Evolutionary conservation across 2,797 vertebrate species (phyloP), one percentile per base, ranked within the genome.

Genomic region (Phalloptychus januarius): DNA sequence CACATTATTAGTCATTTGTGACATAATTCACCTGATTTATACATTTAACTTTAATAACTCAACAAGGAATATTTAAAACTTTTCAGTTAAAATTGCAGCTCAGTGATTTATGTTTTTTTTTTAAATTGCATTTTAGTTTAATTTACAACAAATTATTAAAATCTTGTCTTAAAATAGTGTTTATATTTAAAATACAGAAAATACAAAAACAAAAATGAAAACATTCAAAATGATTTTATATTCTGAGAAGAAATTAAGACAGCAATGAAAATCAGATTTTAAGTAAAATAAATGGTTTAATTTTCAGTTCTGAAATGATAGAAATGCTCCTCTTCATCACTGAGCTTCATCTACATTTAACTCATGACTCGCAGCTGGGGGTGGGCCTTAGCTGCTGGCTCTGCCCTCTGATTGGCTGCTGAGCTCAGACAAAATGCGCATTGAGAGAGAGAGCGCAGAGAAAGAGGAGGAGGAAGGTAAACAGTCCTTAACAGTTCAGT

Each of bases 361-460:
- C 77, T 79, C 79, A 70, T 93, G 92, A 95, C 65, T 91, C 93
- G 92, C 94, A 90, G 88, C 86, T 74, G 87, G 76, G 83, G 81
- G 93, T 25, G 91, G 92, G 87, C 40, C 31, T 0, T 63, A 73
- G 56, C 76, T 33, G n/a, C 46, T 5, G 13, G 77, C 45, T 16
- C 25, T 67, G 65, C 3, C 2, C 79, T 79, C 61, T 65, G 74
- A 95, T 95, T 95, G 82, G 95, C 86, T 86, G 88, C 87, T 88
- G 83, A 67, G 77, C 75, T 65, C 72, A 88, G 92, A 89, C 91
- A 93, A 94, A 91, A 92, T 92, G 89, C 92, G 91, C 92, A 95
- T 92, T 88, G 88, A 91, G 90, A 91, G 92, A 90, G 89, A 82
- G 73, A 83, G 83, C 61, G 81, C n/a, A 79, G 77, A 76, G 23